These are phyloP conservation scores for Smittia sp. DNA, from an alignment of 2,888 invertebrate species.

Conservation along the genomic window DNA sequence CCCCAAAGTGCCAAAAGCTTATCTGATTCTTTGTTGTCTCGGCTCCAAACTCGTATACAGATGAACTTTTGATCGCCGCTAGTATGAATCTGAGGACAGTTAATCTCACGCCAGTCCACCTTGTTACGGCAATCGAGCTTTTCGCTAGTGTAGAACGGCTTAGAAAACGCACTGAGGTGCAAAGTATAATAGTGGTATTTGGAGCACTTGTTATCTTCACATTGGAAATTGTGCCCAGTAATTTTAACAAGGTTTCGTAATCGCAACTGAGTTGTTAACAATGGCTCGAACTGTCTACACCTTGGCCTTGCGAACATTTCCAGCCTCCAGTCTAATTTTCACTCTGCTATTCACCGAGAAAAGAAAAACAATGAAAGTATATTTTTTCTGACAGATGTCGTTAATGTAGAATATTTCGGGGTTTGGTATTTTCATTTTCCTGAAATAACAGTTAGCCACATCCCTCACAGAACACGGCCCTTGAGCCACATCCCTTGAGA, in stretches of 20 bases:
- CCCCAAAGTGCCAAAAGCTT: slow-evolving; percentile 75
- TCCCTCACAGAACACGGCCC: no score
- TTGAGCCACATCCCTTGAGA: no score
- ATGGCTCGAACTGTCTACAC: slow-evolving; percentile 75
- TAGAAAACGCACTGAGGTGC: slow-evolving; percentile 75
- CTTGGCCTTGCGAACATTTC: slow-evolving; percentile 63
- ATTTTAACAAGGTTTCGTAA: slow-evolving; percentile 77
- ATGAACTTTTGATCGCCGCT: slow-evolving; percentile 54
- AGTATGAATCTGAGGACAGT: slow-evolving; percentile 60
- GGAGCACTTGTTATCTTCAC: slow-evolving; percentile 52
- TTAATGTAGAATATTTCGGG: no score
- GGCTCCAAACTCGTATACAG: slow-evolving; percentile 51
- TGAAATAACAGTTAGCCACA: no score
- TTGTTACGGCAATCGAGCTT: slow-evolving; percentile 64
- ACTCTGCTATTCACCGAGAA: background rate
- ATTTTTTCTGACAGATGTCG: background rate
- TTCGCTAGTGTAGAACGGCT: slow-evolving; percentile 82
- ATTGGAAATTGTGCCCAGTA: slow-evolving; percentile 60
- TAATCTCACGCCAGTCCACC: slow-evolving; percentile 76
- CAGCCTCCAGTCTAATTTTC: background rate
- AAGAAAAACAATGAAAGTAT: background rate
- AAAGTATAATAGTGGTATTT: slow-evolving; percentile 69
- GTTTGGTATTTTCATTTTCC: no score
- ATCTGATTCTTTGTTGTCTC: background rate
- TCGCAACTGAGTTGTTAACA: slow-evolving; percentile 80